These are phyloP conservation scores for Karalla daura DNA, from an alignment of 2,797 vertebrate genomes.

Conservation along the genomic window DNA sequence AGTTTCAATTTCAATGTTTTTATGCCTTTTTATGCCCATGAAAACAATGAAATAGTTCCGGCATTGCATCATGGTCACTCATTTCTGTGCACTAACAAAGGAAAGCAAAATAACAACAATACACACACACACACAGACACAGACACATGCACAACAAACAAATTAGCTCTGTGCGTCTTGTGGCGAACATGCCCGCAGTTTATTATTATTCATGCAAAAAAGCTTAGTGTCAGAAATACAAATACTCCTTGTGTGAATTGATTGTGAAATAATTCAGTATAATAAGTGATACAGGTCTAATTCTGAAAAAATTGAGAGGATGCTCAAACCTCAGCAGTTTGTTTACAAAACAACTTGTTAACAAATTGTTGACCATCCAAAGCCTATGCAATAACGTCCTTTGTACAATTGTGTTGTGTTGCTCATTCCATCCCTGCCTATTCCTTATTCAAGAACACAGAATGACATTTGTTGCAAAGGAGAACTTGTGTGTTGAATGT, in stretches of 20 bases:
- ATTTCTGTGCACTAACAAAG: slow-evolving; percentile 24
- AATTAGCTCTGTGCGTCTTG: slow-evolving; percentile 16
- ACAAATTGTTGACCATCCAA: too few species aligned
- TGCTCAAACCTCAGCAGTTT: not conserved
- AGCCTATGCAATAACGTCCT: too few species aligned
- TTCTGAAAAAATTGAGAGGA: too few species aligned
- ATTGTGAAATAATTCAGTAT: slow-evolving; percentile 31
- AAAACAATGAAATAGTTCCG: slow-evolving; percentile 51
- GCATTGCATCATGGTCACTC: slow-evolving; percentile 44
- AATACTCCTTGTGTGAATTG: slow-evolving; percentile 29
- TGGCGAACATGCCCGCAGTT: slow-evolving; percentile 1
- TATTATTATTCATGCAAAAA: slow-evolving; percentile 38
- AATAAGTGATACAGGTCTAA: slow-evolving; percentile 5
- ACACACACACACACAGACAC: too few species aligned
- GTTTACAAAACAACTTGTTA: too few species aligned
- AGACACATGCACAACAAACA: not conserved
- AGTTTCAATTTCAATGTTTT: slow-evolving; percentile 70
- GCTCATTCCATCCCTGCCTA: too few species aligned
- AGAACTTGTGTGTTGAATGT: too few species aligned
- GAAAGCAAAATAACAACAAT: not conserved
- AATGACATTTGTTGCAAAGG: too few species aligned
- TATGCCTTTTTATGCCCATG: slow-evolving; percentile 56
- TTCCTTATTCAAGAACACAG: too few species aligned
- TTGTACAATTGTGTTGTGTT: too few species aligned
- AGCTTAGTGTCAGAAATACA: slow-evolving; percentile 40